Evolutionary conservation across 2,113 vertebrate genomes (phyloP).

Genomic region (Edolisoma coerulescens): DNA sequence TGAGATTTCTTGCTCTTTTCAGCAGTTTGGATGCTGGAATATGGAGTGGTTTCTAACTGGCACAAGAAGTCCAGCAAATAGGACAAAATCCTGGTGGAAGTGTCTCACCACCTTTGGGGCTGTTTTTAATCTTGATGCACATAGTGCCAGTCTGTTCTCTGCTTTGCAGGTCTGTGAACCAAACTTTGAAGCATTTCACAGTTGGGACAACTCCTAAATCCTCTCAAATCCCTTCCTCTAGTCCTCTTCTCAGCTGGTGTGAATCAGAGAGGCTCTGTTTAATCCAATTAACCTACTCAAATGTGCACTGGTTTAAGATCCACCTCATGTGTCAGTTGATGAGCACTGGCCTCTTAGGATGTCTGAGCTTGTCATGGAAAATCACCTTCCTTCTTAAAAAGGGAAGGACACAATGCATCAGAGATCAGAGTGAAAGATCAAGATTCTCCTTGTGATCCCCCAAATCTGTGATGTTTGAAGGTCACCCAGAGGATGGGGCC

Average conservation of each 20-base stretch:
- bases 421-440: background rate
- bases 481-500: background rate
- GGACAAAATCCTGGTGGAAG: background rate
- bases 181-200: background rate
- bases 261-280: background rate
- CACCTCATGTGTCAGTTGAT: rapidly evolving
- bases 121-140: background rate
- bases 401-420: background rate
- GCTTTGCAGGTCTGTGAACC: background rate
- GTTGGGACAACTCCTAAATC: background rate
- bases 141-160: background rate
- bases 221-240: background rate
- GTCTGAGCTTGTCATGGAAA: background rate
- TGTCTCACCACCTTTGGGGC: background rate
- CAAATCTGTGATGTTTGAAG: background rate
- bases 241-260: background rate
- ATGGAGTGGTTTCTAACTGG: background rate
- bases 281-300: background rate
- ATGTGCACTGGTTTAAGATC: background rate
- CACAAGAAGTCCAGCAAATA: background rate
- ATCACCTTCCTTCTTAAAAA: background rate
- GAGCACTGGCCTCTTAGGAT: background rate
- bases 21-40: background rate
- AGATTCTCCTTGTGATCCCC: background rate
- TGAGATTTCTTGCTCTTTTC: rapidly evolving